Percentiles rank a stretch among this genome's conserved stretches.
Conservation (phyloP, 2,888 invertebrate species). For the Philhelius pedissequus region DNA sequence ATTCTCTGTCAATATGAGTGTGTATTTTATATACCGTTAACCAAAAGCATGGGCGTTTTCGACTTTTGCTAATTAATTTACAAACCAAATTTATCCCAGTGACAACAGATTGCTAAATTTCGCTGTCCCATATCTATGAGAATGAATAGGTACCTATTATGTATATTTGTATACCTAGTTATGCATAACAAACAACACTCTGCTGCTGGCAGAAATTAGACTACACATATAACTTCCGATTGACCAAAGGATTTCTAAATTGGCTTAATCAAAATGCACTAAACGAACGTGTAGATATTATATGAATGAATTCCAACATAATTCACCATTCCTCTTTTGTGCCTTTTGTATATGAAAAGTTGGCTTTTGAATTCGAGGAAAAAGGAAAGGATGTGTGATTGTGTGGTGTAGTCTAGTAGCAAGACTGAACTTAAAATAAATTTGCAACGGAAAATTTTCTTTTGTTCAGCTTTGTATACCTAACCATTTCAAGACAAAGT, state of each 20-base stretch:
- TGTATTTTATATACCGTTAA: background rate
- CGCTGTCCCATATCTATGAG: background rate
- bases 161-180: too few relatives aligned
- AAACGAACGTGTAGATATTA: background rate
- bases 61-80: conserved; percentile 20
- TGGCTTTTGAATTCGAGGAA: background rate
- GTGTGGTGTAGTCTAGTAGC: background rate
- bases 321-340: background rate
- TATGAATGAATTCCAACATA: background rate
- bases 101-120: conserved; percentile 34
- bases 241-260: conserved; percentile 59
- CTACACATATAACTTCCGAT: conserved; percentile 38
- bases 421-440: conserved; percentile 6
- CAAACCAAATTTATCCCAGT: conserved; percentile 13
- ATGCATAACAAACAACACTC: background rate
- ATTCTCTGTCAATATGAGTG: background rate
- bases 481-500: conserved; percentile 6
- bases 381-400: background rate
- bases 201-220: background rate
- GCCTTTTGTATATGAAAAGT: background rate
- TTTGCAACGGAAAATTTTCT: conserved; percentile 25
- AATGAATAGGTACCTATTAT: too few relatives aligned
- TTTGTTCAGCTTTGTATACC: conserved; percentile 28
- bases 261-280: conserved; percentile 58
- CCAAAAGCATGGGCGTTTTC: background rate